phyloP scores from a whole-genome alignment of 37 sponge, comb jelly and placozoan species.

The Geodia barretti region DNA sequence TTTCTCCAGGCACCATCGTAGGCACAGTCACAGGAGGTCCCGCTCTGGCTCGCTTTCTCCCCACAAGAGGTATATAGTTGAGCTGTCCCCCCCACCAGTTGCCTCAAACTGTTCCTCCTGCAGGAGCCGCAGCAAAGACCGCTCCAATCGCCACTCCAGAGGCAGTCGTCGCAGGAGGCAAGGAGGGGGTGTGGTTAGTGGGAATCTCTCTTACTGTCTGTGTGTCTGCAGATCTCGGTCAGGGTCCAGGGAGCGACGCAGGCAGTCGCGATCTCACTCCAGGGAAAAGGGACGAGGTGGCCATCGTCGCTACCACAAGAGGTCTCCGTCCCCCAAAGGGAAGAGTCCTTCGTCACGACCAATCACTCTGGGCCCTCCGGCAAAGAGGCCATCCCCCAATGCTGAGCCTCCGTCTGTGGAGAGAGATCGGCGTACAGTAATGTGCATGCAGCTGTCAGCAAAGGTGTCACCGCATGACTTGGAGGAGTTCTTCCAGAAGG shows the following conservation, averaged over 20 bases:
- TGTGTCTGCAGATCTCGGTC: slow-evolving; percentile 31
- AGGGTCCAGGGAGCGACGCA: slow-evolving; percentile 24
- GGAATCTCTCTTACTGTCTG: too few species aligned
- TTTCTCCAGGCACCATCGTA: not conserved
- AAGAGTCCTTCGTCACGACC: not conserved
- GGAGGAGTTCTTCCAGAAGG: slow-evolving; percentile 88
- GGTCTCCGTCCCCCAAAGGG: not conserved
- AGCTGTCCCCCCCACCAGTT: not conserved
- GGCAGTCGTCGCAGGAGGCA: slow-evolving; percentile 9
- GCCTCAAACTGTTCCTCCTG: not conserved
- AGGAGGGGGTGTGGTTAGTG: not conserved
- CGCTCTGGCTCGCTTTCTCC: slow-evolving; percentile 23
- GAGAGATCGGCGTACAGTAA: slow-evolving; percentile 87
- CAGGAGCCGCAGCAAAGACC: not conserved
- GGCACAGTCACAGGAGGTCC: slow-evolving; percentile 37
- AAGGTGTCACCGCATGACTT: slow-evolving; percentile 72
- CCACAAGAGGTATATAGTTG: not conserved
- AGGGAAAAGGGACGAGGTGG: not conserved
- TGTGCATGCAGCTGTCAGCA: slow-evolving; percentile 95
- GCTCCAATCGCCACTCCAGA: not conserved
- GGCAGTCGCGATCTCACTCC: slow-evolving; percentile 34
- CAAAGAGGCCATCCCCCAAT: slow-evolving; percentile 39
- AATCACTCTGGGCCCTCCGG: not conserved
- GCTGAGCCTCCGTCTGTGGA: slow-evolving; percentile 85
- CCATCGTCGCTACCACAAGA: not conserved